Percentiles rank a stretch among this genome's conserved stretches.
Conservation (phyloP, 1,140 invertebrate genomes). For the Drosophila sulfurigaster region DNA sequence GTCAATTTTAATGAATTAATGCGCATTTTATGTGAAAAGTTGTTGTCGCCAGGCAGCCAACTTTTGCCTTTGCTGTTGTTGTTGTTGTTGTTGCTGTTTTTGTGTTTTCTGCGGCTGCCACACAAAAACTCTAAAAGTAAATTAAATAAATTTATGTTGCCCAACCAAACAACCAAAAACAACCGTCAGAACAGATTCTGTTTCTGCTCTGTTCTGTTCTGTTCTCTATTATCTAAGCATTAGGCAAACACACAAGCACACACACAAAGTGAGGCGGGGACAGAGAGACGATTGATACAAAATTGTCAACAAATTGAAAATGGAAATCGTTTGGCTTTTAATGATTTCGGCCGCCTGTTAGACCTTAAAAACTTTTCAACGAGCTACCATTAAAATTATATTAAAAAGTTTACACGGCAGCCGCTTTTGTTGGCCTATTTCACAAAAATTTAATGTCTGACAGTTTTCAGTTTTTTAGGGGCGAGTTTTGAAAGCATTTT, state of each 20-base stretch:
- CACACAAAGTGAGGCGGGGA: neutral
- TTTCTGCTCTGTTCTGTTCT: slow-evolving; percentile 7
- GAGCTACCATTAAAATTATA: slow-evolving; percentile 71
- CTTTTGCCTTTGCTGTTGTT: slow-evolving; percentile 21
- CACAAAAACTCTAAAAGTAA: slow-evolving; percentile 59
- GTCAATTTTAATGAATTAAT: slow-evolving; percentile 83
- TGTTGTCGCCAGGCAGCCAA: slow-evolving; percentile 35
- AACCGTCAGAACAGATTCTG: slow-evolving; percentile 1
- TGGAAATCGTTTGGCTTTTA: slow-evolving; percentile 61
- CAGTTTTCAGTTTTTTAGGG: slow-evolving; percentile 23
- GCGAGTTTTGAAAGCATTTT: slow-evolving; percentile 7
- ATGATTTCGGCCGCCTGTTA: slow-evolving; percentile 56
- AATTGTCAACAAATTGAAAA: slow-evolving; percentile 76
- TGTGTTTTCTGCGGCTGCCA: slow-evolving; percentile 17
- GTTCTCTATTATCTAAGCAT: slow-evolving; percentile 77
- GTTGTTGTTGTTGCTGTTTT: slow-evolving; percentile 30
- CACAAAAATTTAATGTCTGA: slow-evolving; percentile 39
- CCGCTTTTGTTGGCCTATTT: slow-evolving; percentile 43
- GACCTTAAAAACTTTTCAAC: slow-evolving; percentile 20
- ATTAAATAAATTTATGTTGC: slow-evolving; percentile 77
- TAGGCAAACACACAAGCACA: slow-evolving; percentile 37
- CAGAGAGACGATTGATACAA: slow-evolving; percentile 61
- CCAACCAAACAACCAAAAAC: slow-evolving; percentile 5
- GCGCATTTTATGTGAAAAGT: slow-evolving; percentile 82
- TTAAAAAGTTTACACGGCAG: slow-evolving; percentile 70